phyloP scores from a whole-genome alignment of 2,113 vertebrate species.

The Sinocyclocheilus grahami region DNA sequence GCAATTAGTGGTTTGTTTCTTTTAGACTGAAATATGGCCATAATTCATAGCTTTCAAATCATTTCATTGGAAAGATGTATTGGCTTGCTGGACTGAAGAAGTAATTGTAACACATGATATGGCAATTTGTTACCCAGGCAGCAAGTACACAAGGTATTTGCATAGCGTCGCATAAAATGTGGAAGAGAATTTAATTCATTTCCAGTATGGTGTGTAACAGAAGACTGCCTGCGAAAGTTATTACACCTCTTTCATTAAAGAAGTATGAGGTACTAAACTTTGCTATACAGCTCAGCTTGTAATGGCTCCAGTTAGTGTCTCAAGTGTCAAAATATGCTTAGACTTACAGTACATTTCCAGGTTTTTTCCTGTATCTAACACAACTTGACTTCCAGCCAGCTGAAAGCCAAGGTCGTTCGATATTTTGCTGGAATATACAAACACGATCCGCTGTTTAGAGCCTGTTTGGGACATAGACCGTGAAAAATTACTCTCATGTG shows the following conservation, averaged over 20 bases:
- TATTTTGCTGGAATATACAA: slow-evolving; percentile 58
- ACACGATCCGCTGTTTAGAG: slow-evolving; percentile 55
- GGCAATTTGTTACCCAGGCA: slow-evolving; percentile 79
- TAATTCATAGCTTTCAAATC: slow-evolving; percentile 81
- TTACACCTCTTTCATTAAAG: slow-evolving; percentile 65
- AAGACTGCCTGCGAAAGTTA: slow-evolving; percentile 65
- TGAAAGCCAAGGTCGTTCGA: slow-evolving; percentile 35
- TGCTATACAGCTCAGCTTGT: slow-evolving; percentile 54
- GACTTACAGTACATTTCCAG: slow-evolving; percentile 49
- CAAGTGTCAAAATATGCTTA: slow-evolving; percentile 58
- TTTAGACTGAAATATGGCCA: slow-evolving; percentile 83
- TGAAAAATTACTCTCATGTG: slow-evolving; percentile 51
- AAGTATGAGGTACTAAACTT: slow-evolving; percentile 60
- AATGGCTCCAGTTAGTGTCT: slow-evolving; percentile 66
- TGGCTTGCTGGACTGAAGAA: slow-evolving; percentile 71
- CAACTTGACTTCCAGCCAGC: slow-evolving; percentile 54
- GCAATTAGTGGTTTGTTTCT: slow-evolving; percentile 84
- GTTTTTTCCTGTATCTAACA: slow-evolving; percentile 55
- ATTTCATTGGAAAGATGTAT: slow-evolving; percentile 79
- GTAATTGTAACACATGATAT: slow-evolving; percentile 82
- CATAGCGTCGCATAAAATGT: slow-evolving; percentile 62
- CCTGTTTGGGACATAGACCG: slow-evolving; percentile 60
- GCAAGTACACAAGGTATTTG: slow-evolving; percentile 76
- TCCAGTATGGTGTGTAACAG: slow-evolving; percentile 63
- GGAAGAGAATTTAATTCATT: slow-evolving; percentile 64